Conservation (phyloP, 2,888 invertebrate species). For the Leptinotarsa peninsularis region DNA sequence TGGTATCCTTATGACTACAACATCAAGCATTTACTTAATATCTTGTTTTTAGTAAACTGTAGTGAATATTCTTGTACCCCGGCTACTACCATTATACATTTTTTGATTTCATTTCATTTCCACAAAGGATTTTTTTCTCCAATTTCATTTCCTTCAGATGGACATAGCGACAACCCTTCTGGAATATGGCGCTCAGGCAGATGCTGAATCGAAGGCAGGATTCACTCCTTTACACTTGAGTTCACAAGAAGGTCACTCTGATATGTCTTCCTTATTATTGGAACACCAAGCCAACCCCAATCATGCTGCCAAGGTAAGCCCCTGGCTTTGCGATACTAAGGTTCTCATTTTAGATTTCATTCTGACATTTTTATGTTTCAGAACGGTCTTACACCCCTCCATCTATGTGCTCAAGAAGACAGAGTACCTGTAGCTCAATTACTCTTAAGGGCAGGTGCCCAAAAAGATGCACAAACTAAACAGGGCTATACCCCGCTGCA, state of each 20-base stretch:
- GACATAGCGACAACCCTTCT: conserved; percentile 94
- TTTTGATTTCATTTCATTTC: neutral
- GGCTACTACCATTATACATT: neutral
- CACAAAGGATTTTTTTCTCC: neutral
- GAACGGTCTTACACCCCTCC: conserved; percentile 93
- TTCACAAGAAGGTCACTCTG: conserved; percentile 92
- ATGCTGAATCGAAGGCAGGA: conserved; percentile 94
- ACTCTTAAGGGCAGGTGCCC: conserved; percentile 82
- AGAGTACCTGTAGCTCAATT: conserved; percentile 86
- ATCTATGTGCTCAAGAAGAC: conserved; percentile 96
- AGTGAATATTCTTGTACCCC: too few species aligned
- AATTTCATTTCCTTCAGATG: conserved; percentile 69
- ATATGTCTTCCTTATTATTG: conserved; percentile 92
- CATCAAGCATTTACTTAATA: too few species aligned
- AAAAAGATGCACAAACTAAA: conserved; percentile 78
- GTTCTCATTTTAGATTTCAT: too few species aligned
- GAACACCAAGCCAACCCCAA: conserved; percentile 91
- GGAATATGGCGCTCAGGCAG: conserved; percentile 91
- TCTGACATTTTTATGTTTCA: conserved; percentile 56
- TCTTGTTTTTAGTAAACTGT: too few species aligned
- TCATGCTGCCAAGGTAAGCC: conserved; percentile 81
- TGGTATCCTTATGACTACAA: too few species aligned
- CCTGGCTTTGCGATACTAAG: neutral
- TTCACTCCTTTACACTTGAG: conserved; percentile 97
- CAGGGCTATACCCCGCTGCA: conserved; percentile 97